phyloP scores from a whole-genome alignment of 2,113 vertebrate species.

The Coturnix japonica region DNA sequence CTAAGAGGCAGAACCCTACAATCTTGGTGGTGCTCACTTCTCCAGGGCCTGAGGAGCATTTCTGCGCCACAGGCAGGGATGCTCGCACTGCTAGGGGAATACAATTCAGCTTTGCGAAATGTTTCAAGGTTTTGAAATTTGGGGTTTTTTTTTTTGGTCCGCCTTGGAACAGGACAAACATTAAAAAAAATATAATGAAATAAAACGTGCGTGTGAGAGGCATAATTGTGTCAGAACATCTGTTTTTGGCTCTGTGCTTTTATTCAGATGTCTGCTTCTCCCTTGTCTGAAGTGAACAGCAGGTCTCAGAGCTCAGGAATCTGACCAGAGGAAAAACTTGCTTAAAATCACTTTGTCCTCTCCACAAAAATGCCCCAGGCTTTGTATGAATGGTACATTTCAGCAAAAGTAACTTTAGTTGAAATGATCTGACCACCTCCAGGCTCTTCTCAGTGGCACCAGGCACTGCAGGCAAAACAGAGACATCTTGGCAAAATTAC shows the following conservation, averaged over 20 bases:
- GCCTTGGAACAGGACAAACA: neutral
- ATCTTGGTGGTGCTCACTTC: neutral
- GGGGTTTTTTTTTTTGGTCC: neutral
- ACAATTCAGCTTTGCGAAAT: conserved; percentile 22
- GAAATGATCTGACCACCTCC: conserved; percentile 30
- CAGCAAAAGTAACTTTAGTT: conserved; percentile 46
- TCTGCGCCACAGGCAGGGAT: neutral
- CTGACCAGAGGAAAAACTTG: neutral
- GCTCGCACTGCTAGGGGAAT: neutral
- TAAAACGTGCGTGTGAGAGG: neutral
- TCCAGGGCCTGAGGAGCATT: neutral
- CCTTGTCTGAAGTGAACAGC: conserved; percentile 34
- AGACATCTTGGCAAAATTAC: conserved; percentile 65
- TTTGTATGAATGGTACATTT: conserved; percentile 20
- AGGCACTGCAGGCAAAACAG: conserved; percentile 43
- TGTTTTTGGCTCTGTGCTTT: conserved; percentile 13
- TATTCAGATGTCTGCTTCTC: conserved; percentile 8
- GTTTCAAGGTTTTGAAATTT: conserved; percentile 8
- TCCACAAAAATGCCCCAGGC: neutral
- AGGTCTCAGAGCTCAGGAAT: conserved; percentile 5
- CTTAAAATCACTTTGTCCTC: neutral
- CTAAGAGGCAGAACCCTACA: neutral
- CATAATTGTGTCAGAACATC: conserved; percentile 33
- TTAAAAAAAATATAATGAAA: neutral
- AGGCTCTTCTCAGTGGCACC: conserved; percentile 27